These are phyloP conservation scores for Calameuta pallipes DNA, from an alignment of 2,888 invertebrate genomes.

Conservation along the genomic window DNA sequence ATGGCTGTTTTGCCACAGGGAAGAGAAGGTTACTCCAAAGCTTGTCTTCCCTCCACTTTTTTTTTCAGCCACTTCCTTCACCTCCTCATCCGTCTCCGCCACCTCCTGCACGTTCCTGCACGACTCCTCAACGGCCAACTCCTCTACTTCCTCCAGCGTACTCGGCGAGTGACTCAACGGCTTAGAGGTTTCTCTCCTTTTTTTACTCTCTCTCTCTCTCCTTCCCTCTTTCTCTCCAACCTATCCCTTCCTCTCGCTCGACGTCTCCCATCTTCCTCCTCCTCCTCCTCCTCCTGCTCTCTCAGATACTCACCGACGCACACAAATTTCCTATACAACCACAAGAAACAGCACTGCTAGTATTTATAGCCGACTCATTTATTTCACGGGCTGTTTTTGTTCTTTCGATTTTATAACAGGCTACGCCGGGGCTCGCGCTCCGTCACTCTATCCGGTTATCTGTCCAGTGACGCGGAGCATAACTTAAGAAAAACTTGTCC, in stretches of 20 bases:
- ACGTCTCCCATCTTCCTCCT: background rate
- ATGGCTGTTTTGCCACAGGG: background rate
- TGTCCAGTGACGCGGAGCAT: constrained; percentile 5
- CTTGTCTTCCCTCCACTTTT: background rate
- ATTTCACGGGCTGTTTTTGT: constrained; percentile 20
- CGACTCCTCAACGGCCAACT: background rate
- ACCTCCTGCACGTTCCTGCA: background rate
- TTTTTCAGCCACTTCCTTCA: background rate
- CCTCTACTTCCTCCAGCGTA: background rate
- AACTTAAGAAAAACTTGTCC: constrained; percentile 9
- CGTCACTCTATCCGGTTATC: constrained; percentile 11
- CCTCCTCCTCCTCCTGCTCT: background rate
- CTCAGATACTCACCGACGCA: background rate
- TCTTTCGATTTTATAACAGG: constrained; percentile 24
- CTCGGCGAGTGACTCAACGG: constrained; percentile 7
- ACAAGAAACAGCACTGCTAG: background rate
- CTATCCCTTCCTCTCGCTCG: background rate
- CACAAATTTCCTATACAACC: background rate
- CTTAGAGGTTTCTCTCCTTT: background rate
- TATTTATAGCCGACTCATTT: constrained; percentile 17
- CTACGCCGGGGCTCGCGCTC: constrained; percentile 6
- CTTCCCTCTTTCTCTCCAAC: background rate
- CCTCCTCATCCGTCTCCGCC: background rate
- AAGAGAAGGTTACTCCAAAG: background rate
- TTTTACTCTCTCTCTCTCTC: background rate